phyloP scores from a whole-genome alignment of 2,888 invertebrate species.

The Ornithoptera priamus region DNA sequence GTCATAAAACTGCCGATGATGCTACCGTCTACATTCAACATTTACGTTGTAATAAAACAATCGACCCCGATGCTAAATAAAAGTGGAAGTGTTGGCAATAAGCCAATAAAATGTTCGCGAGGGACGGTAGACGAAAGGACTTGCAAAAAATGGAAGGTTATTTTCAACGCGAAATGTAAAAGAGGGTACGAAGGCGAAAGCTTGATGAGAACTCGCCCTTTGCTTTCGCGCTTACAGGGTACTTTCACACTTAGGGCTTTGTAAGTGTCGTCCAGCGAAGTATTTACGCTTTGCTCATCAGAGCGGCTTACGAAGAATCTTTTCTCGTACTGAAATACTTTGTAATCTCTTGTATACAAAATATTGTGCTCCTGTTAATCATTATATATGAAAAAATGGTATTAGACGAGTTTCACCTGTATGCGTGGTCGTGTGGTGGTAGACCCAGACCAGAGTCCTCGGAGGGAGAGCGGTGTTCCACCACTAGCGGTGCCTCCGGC shows the following conservation, averaged over 20 bases:
- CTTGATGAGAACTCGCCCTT: slow-evolving; percentile 63
- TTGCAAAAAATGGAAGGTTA: slow-evolving; percentile 53
- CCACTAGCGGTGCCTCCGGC: slow-evolving; percentile 80
- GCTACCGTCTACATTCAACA: slow-evolving; percentile 66
- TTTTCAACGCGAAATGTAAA: slow-evolving; percentile 63
- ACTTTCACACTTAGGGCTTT: slow-evolving; percentile 60
- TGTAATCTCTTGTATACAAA: slow-evolving; percentile 12
- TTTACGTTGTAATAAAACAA: slow-evolving; percentile 70
- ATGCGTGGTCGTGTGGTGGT: slow-evolving; percentile 86
- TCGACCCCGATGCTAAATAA: slow-evolving; percentile 68
- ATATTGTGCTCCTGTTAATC: background rate
- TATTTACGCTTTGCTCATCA: slow-evolving; percentile 60
- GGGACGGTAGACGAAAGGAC: slow-evolving; percentile 52
- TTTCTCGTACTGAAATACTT: slow-evolving; percentile 3
- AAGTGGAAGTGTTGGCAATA: slow-evolving; percentile 65
- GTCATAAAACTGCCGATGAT: slow-evolving; percentile 60
- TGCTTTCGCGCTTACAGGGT: slow-evolving; percentile 61
- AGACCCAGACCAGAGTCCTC: slow-evolving; percentile 97
- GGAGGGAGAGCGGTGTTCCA: slow-evolving; percentile 91
- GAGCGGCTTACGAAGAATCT: slow-evolving; percentile 30
- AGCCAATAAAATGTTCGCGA: slow-evolving; percentile 64
- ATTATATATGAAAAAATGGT: background rate
- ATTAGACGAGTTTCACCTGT: slow-evolving; percentile 77
- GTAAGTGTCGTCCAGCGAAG: slow-evolving; percentile 44
- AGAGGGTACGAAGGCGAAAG: slow-evolving; percentile 65